Evolutionary conservation across 2,797 vertebrate species (phyloP).

Genomic region (Acanthornis magna): DNA sequence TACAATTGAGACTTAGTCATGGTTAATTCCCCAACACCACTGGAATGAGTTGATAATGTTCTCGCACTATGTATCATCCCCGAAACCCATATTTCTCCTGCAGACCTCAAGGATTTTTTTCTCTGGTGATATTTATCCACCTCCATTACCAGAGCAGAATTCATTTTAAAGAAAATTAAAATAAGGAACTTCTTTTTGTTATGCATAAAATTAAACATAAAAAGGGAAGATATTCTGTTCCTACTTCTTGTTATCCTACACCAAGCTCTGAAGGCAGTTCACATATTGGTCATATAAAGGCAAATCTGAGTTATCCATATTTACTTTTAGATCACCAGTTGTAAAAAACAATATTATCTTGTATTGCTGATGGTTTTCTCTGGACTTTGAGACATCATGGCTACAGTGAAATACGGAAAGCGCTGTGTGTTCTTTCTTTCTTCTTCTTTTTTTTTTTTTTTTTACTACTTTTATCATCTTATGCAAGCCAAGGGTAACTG

Average conservation of each 20-base stretch:
- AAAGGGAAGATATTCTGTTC: not conserved
- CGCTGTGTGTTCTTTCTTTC: not conserved
- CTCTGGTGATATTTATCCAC: not conserved
- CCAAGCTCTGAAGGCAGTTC: not conserved
- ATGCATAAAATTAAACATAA: not conserved
- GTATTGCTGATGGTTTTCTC: constrained; percentile 3
- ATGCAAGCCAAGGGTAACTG: constrained; percentile 54
- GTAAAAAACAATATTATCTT: not conserved
- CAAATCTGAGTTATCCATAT: not conserved
- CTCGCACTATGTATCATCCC: not conserved
- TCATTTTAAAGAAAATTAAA: not conserved
- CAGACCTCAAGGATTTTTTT: not conserved
- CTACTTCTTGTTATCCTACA: not conserved
- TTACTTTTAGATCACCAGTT: not conserved
- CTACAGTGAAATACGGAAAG: constrained; percentile 14
- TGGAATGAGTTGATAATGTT: not conserved
- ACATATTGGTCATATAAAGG: not conserved
- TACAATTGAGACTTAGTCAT: not conserved
- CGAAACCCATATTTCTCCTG: not conserved
- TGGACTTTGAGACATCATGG: constrained; percentile 9
- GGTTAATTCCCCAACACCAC: not conserved
- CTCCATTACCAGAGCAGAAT: not conserved
- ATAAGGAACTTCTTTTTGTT: not conserved
- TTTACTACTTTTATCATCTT: constrained; percentile 23
- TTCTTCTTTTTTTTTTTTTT: not conserved